These are phyloP conservation scores for Baccha elongata DNA, from an alignment of 2,888 invertebrate genomes.

Conservation along the genomic window DNA sequence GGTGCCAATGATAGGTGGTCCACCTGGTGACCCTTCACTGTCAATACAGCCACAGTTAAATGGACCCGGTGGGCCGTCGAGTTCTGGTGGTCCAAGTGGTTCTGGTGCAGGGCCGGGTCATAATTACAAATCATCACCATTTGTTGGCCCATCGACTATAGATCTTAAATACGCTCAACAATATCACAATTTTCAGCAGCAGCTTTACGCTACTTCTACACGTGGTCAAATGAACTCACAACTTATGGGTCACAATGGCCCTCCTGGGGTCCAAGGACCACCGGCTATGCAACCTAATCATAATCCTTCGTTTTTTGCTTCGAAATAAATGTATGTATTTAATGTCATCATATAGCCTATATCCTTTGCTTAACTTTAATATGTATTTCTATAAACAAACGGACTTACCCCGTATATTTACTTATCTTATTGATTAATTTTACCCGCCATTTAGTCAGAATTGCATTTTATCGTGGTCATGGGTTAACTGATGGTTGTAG, in stretches of 20 bases:
- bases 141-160: constrained; percentile 92
- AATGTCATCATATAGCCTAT: too few relatives aligned
- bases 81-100: constrained; percentile 74
- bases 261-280: constrained; percentile 75
- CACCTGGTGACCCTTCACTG: constrained; percentile 72
- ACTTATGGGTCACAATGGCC: constrained; percentile 74
- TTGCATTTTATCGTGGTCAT: too few relatives aligned
- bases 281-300: constrained; percentile 76
- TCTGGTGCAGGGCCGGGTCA: constrained; percentile 75
- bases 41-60: constrained; percentile 73
- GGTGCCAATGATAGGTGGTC: constrained; percentile 62
- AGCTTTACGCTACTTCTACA: constrained; percentile 94
- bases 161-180: constrained; percentile 97
- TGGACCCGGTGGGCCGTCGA: constrained; percentile 52
- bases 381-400: too few relatives aligned
- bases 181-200: constrained; percentile 97
- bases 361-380: too few relatives aligned
- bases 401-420: too few relatives aligned
- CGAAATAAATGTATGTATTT: constrained; percentile 80
- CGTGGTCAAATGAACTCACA: constrained; percentile 84
- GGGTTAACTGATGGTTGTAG: too few relatives aligned
- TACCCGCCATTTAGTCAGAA: too few relatives aligned
- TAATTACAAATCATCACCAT: constrained; percentile 84
- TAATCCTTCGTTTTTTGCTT: constrained; percentile 81
- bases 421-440: too few relatives aligned